These are phyloP conservation scores for Coregonus ussuriensis DNA, from an alignment of 2,797 vertebrate species.

Conservation along the genomic window DNA sequence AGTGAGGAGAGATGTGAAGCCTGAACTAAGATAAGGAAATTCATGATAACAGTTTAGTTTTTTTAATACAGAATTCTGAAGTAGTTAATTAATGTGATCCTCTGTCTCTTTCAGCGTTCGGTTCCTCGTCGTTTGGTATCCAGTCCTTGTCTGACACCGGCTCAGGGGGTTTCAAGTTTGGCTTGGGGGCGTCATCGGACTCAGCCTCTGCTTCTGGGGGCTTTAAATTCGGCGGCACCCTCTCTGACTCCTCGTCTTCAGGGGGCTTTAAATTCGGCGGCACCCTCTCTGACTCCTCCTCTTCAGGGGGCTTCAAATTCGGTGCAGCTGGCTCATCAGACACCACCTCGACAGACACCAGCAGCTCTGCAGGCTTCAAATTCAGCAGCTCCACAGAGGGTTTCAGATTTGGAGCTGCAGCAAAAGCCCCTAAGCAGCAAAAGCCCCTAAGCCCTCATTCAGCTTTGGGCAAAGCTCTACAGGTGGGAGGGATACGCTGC, in stretches of 20 bases:
- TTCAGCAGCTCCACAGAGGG: conserved; percentile 60
- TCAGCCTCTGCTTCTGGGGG: conserved; percentile 26
- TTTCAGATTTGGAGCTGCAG: conserved; percentile 81
- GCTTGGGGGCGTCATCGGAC: conserved; percentile 53
- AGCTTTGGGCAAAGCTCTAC: conserved; percentile 77
- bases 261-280: conserved; percentile 49
- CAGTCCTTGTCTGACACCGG: conserved; percentile 61
- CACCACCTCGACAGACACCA: too few relatives aligned
- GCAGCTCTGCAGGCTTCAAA: too few relatives aligned
- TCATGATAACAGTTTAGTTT: too few relatives aligned
- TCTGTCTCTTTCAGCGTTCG: conserved; percentile 62
- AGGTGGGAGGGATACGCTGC: conserved; percentile 66
- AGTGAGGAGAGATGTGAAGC: not conserved
- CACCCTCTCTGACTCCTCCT: conserved; percentile 55
- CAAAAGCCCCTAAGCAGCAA: conserved; percentile 66
- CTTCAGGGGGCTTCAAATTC: conserved; percentile 72
- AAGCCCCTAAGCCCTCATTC: conserved; percentile 75
- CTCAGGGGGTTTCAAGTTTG: conserved; percentile 84
- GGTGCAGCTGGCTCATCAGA: too few relatives aligned
- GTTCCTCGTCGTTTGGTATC: conserved; percentile 73
- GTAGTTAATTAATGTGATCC: too few relatives aligned
- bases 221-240: conserved; percentile 69
- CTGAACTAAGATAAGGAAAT: too few relatives aligned
- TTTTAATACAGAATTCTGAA: too few relatives aligned
- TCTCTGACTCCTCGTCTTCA: conserved; percentile 42